Conservation (phyloP, 2,888 invertebrate genomes). For the Lymantria monacha region DNA sequence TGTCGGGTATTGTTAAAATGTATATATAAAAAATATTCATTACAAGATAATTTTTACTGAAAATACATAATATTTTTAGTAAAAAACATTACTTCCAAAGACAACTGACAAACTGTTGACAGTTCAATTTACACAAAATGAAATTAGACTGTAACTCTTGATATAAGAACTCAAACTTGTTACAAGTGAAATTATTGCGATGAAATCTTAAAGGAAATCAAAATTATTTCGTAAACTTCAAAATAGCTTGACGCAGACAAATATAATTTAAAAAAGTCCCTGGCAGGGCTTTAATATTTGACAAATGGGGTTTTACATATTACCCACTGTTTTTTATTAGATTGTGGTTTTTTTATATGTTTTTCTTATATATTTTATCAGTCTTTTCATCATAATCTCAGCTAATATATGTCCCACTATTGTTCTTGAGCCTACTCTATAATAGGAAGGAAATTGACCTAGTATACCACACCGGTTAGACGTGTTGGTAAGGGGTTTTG, state of each 20-base stretch:
- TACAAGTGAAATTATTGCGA: conserved; percentile 2
- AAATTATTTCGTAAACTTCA: not conserved
- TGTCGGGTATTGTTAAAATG: no score
- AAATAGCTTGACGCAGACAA: not conserved
- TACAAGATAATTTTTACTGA: not conserved
- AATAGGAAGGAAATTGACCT: no score
- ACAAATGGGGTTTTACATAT: no score
- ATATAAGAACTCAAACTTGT: conserved; percentile 4
- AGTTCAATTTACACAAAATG: conserved; percentile 10
- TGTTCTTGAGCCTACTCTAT: no score
- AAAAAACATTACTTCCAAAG: conserved; percentile 9
- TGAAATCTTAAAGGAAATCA: not conserved
- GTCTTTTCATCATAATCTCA: no score
- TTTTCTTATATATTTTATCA: no score
- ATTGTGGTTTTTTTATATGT: no score
- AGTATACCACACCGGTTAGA: no score
- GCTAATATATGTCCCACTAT: no score
- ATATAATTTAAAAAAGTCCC: not conserved
- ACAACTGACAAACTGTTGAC: conserved; percentile 11
- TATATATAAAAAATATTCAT: not conserved
- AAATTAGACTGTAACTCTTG: conserved; percentile 9
- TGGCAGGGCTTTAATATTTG: conserved; percentile 4
- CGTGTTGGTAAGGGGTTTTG: no score
- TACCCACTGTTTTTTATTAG: no score
- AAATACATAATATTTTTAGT: conserved; percentile 1